These are phyloP conservation scores for Seriola aureovittata DNA, from an alignment of 2,113 vertebrate genomes.

Conservation along the genomic window DNA sequence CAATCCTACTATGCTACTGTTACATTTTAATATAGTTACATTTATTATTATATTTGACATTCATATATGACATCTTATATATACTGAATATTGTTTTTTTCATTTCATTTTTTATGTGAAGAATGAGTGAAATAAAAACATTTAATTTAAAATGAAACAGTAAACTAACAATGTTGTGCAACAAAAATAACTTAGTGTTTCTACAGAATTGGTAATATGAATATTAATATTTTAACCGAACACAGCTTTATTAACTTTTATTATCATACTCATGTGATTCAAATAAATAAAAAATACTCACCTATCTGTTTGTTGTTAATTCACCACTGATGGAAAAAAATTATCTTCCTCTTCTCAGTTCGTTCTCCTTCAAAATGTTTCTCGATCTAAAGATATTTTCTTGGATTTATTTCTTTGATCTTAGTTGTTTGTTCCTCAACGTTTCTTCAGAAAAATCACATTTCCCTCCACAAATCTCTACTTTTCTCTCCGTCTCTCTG, in stretches of 20 bases:
- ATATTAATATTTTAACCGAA: too few relatives aligned
- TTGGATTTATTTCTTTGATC: neutral
- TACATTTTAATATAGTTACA: too few relatives aligned
- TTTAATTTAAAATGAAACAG: neutral
- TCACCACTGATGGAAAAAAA: neutral
- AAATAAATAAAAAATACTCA: neutral
- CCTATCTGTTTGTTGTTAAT: neutral
- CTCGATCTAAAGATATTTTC: neutral
- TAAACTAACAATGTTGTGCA: too few relatives aligned
- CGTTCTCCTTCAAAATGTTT: neutral
- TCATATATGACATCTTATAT: too few relatives aligned
- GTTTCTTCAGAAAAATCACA: accelerated
- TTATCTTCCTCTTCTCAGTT: neutral
- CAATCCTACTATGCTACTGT: too few relatives aligned
- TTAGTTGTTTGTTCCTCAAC: neutral
- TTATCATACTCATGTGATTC: neutral
- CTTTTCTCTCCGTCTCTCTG: slow-evolving; percentile 10
- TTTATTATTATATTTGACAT: too few relatives aligned
- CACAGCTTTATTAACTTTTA: too few relatives aligned
- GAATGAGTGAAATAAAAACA: neutral
- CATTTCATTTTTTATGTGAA: neutral
- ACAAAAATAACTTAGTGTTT: too few relatives aligned
- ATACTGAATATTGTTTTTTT: too few relatives aligned
- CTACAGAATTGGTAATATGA: too few relatives aligned
- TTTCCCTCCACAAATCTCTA: slow-evolving; percentile 2